phyloP scores from a whole-genome alignment of 2,113 vertebrate genomes.

The Malurus melanocephalus region DNA sequence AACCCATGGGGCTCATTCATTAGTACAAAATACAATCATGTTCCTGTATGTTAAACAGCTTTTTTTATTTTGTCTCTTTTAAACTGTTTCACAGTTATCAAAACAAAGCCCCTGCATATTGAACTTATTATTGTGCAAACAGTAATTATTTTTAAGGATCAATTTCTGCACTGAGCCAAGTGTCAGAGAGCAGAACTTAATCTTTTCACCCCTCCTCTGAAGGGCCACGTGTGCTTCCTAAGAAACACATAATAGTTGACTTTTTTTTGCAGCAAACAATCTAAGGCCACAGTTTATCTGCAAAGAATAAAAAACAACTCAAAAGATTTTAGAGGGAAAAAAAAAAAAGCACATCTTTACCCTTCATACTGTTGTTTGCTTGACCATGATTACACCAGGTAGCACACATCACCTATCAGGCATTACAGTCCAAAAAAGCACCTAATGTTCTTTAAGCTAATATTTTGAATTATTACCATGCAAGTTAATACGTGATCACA shows the following conservation, averaged over 20 bases:
- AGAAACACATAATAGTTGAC: conserved; percentile 29
- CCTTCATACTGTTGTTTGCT: conserved; percentile 45
- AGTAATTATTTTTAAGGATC: conserved; percentile 58
- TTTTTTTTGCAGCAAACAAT: conserved; percentile 66
- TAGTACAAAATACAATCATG: conserved; percentile 78
- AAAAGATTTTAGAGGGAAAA: background rate
- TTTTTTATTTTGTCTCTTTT: conserved; percentile 59
- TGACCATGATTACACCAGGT: background rate
- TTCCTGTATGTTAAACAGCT: conserved; percentile 61
- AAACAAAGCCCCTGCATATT: conserved; percentile 67
- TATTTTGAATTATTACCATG: conserved; percentile 37
- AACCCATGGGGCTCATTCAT: conserved; percentile 77
- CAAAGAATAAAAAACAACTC: conserved; percentile 37
- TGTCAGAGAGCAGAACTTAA: conserved; percentile 49
- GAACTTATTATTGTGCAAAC: conserved; percentile 69
- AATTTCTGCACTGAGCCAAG: conserved; percentile 50
- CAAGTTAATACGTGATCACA: conserved; percentile 11
- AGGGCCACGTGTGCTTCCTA: conserved; percentile 20
- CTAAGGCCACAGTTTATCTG: conserved; percentile 73
- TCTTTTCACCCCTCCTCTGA: conserved; percentile 24
- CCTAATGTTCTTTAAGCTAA: conserved; percentile 1
- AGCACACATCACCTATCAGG: conserved; percentile 15
- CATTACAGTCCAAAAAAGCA: conserved; percentile 24
- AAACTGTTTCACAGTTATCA: conserved; percentile 70
- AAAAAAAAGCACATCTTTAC: conserved; percentile 28